These are phyloP conservation scores for Eleutherodactylus coqui DNA, from an alignment of 2,797 vertebrate genomes.

Conservation along the genomic window DNA sequence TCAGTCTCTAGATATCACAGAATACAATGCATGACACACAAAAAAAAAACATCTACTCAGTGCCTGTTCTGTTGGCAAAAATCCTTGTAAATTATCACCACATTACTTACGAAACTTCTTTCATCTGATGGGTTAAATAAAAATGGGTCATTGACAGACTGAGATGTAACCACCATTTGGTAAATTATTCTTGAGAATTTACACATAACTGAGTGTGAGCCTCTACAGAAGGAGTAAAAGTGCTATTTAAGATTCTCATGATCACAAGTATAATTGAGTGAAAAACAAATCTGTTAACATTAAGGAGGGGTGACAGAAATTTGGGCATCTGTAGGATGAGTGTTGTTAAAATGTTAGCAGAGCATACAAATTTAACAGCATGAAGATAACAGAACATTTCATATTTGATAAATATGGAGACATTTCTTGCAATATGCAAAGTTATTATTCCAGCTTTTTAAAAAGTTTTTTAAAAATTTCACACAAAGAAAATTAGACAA, in stretches of 20 bases:
- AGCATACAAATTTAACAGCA: constrained; percentile 53
- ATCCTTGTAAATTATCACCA: not conserved
- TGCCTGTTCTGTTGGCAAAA: not conserved
- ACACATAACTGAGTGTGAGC: constrained; percentile 74
- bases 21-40: not conserved
- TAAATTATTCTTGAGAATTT: constrained; percentile 81
- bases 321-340: constrained; percentile 67
- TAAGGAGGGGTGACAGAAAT: constrained; percentile 66
- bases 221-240: constrained; percentile 78
- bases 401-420: constrained; percentile 56
- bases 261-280: constrained; percentile 79
- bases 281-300: constrained; percentile 79
- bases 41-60: not conserved
- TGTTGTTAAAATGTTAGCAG: constrained; percentile 61
- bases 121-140: constrained; percentile 68
- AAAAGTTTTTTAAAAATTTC: constrained; percentile 39
- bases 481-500: constrained; percentile 52
- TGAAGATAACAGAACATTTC: constrained; percentile 59
- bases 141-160: constrained; percentile 70
- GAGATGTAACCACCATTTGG: constrained; percentile 71
- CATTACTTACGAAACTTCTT: not conserved
- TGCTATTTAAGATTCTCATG: constrained; percentile 75
- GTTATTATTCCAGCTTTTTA: constrained; percentile 49
- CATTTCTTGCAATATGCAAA: constrained; percentile 55
- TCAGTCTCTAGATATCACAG: not conserved